phyloP scores from a whole-genome alignment of 2,113 vertebrate species.

The Phasianus colchicus region DNA sequence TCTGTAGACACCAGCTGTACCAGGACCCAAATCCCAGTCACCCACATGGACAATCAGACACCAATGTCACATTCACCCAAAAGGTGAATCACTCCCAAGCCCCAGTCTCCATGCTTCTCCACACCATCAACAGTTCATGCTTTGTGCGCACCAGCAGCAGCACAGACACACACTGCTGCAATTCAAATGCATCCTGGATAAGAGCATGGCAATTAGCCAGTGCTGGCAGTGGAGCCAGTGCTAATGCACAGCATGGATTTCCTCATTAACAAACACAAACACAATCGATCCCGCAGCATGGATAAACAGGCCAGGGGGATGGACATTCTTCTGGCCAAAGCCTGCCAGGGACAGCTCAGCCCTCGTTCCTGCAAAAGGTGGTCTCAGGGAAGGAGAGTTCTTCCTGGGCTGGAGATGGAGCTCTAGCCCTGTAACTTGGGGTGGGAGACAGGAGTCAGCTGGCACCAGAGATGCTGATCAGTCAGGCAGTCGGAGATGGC shows the following conservation, averaged over 20 bases:
- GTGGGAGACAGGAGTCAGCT: not conserved
- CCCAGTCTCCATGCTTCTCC: accelerated
- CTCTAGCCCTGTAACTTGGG: not conserved
- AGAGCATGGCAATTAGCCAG: slow-evolving; percentile 54
- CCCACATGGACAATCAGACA: not conserved
- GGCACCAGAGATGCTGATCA: not conserved
- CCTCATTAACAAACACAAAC: slow-evolving; percentile 79
- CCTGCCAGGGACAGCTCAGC: not conserved
- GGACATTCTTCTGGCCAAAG: not conserved
- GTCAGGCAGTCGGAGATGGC: not conserved
- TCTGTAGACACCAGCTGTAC: accelerated
- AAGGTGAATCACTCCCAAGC: not conserved
- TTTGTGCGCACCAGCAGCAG: accelerated
- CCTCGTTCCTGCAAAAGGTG: not conserved
- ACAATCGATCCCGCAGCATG: slow-evolving; percentile 63
- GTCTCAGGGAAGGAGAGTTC: not conserved
- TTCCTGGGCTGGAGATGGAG: not conserved
- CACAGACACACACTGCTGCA: not conserved
- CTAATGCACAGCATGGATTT: slow-evolving; percentile 77
- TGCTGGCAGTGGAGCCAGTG: not conserved
- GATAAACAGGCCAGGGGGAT: slow-evolving; percentile 57
- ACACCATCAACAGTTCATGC: accelerated
- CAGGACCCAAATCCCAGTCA: accelerated
- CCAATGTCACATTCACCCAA: accelerated
- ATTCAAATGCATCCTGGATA: slow-evolving; percentile 48